phyloP scores from a whole-genome alignment of 2,888 invertebrate genomes.

The Napeogenes sylphis region DNA sequence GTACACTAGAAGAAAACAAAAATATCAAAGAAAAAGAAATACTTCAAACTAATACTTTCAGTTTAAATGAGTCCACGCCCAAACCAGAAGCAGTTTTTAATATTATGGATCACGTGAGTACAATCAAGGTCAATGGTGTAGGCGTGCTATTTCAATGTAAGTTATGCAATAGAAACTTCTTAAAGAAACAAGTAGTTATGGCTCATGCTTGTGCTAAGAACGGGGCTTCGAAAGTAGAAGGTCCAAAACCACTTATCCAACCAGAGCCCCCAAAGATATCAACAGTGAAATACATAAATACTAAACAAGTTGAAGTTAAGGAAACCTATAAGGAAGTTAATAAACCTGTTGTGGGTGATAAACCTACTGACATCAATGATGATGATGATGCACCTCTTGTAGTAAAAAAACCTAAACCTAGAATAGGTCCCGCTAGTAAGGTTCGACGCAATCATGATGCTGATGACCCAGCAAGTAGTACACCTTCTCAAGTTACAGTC shows the following conservation, averaged over 20 bases:
- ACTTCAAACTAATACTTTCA: conserved; percentile 29
- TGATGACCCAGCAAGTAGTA: conserved; percentile 16
- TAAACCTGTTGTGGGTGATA: conserved; percentile 36
- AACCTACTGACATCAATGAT: conserved; percentile 29
- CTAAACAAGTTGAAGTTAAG: conserved; percentile 44
- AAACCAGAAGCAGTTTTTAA: conserved; percentile 44
- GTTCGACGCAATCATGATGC: conserved; percentile 38
- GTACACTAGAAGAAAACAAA: background rate
- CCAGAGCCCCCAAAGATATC: conserved; percentile 55
- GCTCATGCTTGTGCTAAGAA: conserved; percentile 67
- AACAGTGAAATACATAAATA: conserved; percentile 64
- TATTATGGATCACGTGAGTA: conserved; percentile 68
- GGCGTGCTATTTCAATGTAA: conserved; percentile 70
- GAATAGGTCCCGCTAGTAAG: conserved; percentile 66
- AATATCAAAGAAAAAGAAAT: conserved; percentile 3
- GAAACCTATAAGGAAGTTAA: conserved; percentile 41
- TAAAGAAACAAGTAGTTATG: conserved; percentile 62
- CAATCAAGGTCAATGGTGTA: conserved; percentile 68
- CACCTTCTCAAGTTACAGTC: conserved; percentile 21
- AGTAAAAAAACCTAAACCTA: conserved; percentile 47
- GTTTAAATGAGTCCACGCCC: conserved; percentile 18
- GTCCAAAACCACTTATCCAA: conserved; percentile 40
- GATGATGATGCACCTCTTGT: conserved; percentile 32
- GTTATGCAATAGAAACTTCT: conserved; percentile 67
- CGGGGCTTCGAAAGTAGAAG: conserved; percentile 52